Conservation (phyloP, 2,888 invertebrate genomes). For the Drosophila monieri region DNA sequence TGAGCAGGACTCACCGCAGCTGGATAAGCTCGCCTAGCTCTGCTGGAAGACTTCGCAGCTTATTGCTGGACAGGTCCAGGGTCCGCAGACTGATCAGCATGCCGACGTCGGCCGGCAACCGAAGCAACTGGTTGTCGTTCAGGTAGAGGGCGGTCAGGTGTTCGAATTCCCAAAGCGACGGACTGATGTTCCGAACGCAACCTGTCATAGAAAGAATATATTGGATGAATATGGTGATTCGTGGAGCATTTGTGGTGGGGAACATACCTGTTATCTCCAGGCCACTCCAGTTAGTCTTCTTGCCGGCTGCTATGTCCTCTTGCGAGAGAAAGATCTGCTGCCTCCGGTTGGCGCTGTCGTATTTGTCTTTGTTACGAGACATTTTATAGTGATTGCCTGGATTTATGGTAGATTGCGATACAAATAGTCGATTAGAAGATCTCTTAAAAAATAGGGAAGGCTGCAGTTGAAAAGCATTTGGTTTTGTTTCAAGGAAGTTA, state of each 20-base stretch:
- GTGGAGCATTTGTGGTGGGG: neutral
- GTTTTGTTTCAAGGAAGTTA: conserved; percentile 66
- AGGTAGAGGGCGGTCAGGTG: conserved; percentile 97
- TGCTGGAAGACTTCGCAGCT: conserved; percentile 95
- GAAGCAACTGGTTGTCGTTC: conserved; percentile 96
- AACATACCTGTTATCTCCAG: conserved; percentile 92
- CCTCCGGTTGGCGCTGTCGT: conserved; percentile 92
- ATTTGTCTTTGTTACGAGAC: conserved; percentile 94
- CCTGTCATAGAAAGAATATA: conserved; percentile 86
- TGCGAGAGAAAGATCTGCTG: conserved; percentile 96
- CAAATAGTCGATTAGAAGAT: neutral
- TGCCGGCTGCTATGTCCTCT: conserved; percentile 96
- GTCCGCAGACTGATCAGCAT: conserved; percentile 92
- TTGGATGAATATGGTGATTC: conserved; percentile 76
- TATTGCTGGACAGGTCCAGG: conserved; percentile 97
- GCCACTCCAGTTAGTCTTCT: conserved; percentile 96
- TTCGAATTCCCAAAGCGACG: conserved; percentile 94
- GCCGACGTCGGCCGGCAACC: conserved; percentile 96
- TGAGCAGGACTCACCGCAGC: conserved; percentile 87
- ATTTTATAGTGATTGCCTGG: conserved; percentile 84
- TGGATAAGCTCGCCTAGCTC: conserved; percentile 98
- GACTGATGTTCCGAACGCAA: conserved; percentile 96
- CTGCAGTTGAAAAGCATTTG: conserved; percentile 14
- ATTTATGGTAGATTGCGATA: conserved; percentile 22
- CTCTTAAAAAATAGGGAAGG: neutral